phyloP scores from a whole-genome alignment of 2,797 vertebrate species.

The Muraenolepis orangiensis region DNA sequence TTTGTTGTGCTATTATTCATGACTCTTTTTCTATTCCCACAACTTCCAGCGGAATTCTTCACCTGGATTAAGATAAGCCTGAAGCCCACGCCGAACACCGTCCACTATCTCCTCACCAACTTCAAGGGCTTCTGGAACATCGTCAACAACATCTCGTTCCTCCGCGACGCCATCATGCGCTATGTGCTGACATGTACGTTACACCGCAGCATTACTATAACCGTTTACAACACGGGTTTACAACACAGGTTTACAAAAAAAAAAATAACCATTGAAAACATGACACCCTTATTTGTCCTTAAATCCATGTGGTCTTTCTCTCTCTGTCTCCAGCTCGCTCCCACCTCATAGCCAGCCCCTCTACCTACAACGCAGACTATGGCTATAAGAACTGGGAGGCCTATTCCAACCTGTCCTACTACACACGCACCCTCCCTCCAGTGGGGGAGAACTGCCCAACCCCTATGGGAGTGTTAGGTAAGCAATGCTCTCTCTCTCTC shows the following conservation, averaged over 20 bases:
- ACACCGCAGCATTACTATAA: background rate
- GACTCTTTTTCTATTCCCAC: background rate
- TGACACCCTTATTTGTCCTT: background rate
- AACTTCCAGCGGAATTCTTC: conserved; percentile 83
- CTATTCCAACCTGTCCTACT: conserved; percentile 94
- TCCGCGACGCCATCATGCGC: conserved; percentile 86
- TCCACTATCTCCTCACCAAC: conserved; percentile 94
- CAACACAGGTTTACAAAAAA: too few relatives aligned
- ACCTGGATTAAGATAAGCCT: conserved; percentile 82
- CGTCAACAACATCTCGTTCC: conserved; percentile 86
- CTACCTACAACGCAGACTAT: conserved; percentile 89
- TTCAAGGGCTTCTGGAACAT: conserved; percentile 91
- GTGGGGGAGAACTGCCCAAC: conserved; percentile 89
- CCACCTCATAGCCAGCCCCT: conserved; percentile 93
- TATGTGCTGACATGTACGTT: conserved; percentile 94
- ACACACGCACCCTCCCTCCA: conserved; percentile 88
- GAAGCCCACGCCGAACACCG: conserved; percentile 86
- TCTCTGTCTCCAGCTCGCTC: conserved; percentile 78
- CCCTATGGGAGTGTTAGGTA: conserved; percentile 94
- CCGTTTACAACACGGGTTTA: too few relatives aligned
- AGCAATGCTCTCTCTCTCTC: conserved; percentile 37
- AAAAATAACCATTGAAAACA: background rate
- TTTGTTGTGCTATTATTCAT: too few relatives aligned
- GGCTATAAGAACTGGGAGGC: conserved; percentile 94
- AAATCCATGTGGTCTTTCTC: background rate